Base-by-base conservation (phyloP, 2,797 vertebrate genomes). In the Agapornis canus region DNA sequence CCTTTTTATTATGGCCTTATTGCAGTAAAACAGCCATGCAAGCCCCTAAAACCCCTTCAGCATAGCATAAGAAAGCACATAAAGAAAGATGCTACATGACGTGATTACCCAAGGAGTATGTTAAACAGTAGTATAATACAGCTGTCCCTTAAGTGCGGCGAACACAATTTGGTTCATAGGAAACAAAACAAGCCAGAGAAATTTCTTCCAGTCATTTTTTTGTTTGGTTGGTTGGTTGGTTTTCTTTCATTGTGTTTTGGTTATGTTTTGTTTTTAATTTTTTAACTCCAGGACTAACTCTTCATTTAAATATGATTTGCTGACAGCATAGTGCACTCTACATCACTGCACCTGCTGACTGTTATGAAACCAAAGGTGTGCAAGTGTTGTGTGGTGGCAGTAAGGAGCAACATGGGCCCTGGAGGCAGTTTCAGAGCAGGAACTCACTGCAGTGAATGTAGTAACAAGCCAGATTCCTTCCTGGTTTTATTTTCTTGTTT, bases 31-130 rank as follows among this genome's bases (percentile, higher is more conserved):
- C 0, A 1, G 4, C 10, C 7, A 23, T 59, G 42, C 5, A 56
- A 31, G 12, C 3, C 47, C 5, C 21, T 47, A 68, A 82, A 10
- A 2, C 2, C 6, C 3, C 27, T 60, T 64, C 6, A 25, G 7
- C 1, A 1, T 11, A 4, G 5, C 0, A 0, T 25, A 21, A 43
- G 60, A 63, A 3, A 42, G 2, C 18, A 79, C 68, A 40, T n/a
- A 13, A 47, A 56, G 45, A 32, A 61, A 75, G 26, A 18, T 80
- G 14, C 26, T 69, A 32, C 10, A 43, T 31, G 29, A 71, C 81
- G 65, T 1, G 3, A 42, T 86, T 54, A 40, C 11, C n/a, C 13
- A n/a, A 75, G 45, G 14, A 88, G 2, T 7, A 2, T 7, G 8
- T 29, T 27, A 72, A 47, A 16, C 11, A 64, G 57, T 13, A 82